phyloP scores from a whole-genome alignment of 1,140 invertebrate genomes.

The Cryptotermes secundus region DNA sequence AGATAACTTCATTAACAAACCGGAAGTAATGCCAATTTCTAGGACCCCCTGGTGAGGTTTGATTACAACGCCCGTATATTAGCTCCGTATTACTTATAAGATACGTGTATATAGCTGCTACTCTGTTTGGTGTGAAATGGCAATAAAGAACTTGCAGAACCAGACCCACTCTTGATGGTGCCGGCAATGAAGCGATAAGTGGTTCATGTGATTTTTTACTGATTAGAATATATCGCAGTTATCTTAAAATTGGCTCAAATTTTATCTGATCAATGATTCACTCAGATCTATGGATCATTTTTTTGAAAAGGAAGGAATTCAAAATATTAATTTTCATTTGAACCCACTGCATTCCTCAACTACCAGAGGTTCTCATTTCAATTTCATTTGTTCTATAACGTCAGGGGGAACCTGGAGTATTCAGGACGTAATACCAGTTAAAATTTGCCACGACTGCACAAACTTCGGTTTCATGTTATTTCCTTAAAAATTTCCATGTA shows the following conservation, averaged over 20 bases:
- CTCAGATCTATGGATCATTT: neutral
- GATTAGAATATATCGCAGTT: neutral
- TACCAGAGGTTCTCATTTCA: too few species aligned
- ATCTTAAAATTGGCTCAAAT: neutral
- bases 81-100: neutral
- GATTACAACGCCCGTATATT: neutral
- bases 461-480: too few species aligned
- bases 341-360: neutral
- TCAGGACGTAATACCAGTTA: too few species aligned
- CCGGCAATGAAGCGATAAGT: neutral
- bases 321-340: neutral
- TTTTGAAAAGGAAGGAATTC: neutral
- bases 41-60: neutral
- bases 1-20: constrained; percentile 4
- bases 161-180: neutral
- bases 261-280: neutral
- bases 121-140: neutral
- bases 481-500: too few species aligned
- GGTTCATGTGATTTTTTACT: neutral
- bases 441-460: too few species aligned
- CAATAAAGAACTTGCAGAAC: neutral
- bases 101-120: neutral
- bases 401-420: too few species aligned
- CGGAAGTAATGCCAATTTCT: constrained; percentile 4
- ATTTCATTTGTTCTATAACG: too few species aligned